Base-by-base conservation (phyloP, 2,888 invertebrate species). In the Stenoptilia bipunctidactyla region DNA sequence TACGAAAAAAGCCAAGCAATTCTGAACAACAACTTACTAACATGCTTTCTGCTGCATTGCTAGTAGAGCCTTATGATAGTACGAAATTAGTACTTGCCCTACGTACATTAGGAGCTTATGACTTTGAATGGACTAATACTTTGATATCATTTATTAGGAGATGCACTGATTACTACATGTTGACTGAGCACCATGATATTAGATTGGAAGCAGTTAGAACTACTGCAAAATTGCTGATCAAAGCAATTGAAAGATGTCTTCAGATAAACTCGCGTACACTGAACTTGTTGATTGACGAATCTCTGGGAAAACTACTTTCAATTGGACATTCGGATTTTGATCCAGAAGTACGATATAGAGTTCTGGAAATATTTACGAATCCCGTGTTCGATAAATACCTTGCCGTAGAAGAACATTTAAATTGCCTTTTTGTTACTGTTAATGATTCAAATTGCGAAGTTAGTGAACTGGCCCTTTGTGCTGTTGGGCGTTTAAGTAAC, bases 391-490 rank as follows among this genome's bases (percentile, higher is more conserved):
- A 99, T 64, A 90, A 91, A 43, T 96, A 98, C 70, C 76, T 99
- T 41, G 98, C 98, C 0, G 96, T 97, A 60, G 94, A 97, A 1
- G 97, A 98, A 68, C 97, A 96, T 55, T 75, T 99, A 1, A 93
- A 93, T 50, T 93, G 95, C 0, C 84, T 99, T 0, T 96, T 98
- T 68, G 91, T 98, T 15, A 95, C 96, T 0, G 87, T 99, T 53
- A 96, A 98, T 69, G 99, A 99, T 68, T 98, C 98, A 62, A 92
- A 94, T 46, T 94, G 94, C 62, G 97, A 97, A 67, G 96, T 98
- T 37, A 88, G 98, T 27, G 98, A 98, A 71, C 82, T 96, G 34
- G 96, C 97, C 0, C 88, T 98, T 38, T 93, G 96, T 50, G 94
- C 94, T 0, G 92, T 98, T 37, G 97, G 97, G 0, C 85, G 97